Percentiles rank a stretch among this genome's conserved stretches.
Conservation (phyloP, 2,113 vertebrate genomes). For the Isurus oxyrinchus region DNA sequence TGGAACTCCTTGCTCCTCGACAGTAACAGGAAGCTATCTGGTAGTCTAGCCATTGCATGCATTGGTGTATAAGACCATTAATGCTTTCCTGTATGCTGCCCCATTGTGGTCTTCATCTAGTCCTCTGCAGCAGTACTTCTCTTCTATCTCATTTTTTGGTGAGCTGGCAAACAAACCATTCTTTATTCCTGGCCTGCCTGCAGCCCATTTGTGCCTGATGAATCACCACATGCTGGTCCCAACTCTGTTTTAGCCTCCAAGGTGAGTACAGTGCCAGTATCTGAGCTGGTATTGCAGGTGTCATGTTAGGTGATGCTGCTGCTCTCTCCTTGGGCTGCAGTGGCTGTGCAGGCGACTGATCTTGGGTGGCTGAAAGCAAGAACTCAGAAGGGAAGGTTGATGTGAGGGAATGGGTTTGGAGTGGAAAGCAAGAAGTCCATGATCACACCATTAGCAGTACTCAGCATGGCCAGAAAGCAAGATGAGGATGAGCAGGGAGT, state of each 20-base stretch:
- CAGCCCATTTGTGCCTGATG: not conserved
- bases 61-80: too few species aligned
- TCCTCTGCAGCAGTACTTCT: too few species aligned
- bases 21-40: too few species aligned
- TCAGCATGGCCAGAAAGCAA: not conserved
- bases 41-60: too few species aligned
- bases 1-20: too few species aligned
- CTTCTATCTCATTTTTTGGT: too few species aligned
- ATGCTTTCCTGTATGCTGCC: too few species aligned
- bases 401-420: not conserved
- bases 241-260: not conserved
- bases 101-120: too few species aligned
- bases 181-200: not conserved
- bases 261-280: not conserved
- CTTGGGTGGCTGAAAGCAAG: not conserved
- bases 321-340: not conserved
- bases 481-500: not conserved
- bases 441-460: not conserved
- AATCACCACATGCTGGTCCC: not conserved
- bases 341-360: not conserved
- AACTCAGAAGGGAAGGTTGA: not conserved
- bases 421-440: not conserved
- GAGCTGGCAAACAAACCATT: too few species aligned
- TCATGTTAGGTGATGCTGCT: not conserved
- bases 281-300: not conserved